Base-by-base conservation (phyloP, 2,888 invertebrate species). In the Capitulum mitella region DNA sequence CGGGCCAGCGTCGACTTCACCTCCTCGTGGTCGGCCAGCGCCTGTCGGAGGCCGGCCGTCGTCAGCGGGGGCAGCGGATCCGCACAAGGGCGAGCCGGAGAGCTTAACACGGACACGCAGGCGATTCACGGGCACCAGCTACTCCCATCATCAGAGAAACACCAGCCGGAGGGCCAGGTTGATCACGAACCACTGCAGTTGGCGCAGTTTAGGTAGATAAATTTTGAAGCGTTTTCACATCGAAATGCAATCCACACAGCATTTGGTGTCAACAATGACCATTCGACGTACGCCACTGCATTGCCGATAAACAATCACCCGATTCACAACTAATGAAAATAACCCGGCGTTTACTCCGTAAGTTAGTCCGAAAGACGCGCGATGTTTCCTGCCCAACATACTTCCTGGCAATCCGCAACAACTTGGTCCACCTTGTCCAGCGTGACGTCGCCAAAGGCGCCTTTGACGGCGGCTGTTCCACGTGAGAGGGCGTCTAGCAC, bases 401-500 rank as follows among this genome's bases (percentile, higher is more conserved):
- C 70, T 37, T 70, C 70, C 37, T 37, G 37, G 22, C 70, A 70
- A 37, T 70, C 37, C 8, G 70, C 70, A 2, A 70, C 70, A 26
- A 70, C 70, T 26, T 70, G 29, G 37, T 70, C 70, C 37, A 70
- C 70, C 70, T 26, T 70, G 40, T 70, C 70, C 26, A 37, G 8
- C 8, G 37, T 37, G 70, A 70, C 70, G 70, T 70, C 37, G 14
- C 70, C 70, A 34, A 70, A 70, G 8, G 70, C 70, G 5, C 70
- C 37, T 10, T 40, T 37, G 37, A 40, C 34, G 40, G 70, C 70
- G 22, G 70, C 70, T 37, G 37, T 70, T 37, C 70, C 70, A 5
- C 70, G 70, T 8, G 70, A 70, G 22, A 70, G 70, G 16, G 70
- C 70, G 37, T 70, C 70, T 26, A 40, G 12, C 37, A 70, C 70